Evolutionary conservation across 2,797 vertebrate genomes (phyloP).

Genomic region (Gobionotothen gibberifrons): DNA sequence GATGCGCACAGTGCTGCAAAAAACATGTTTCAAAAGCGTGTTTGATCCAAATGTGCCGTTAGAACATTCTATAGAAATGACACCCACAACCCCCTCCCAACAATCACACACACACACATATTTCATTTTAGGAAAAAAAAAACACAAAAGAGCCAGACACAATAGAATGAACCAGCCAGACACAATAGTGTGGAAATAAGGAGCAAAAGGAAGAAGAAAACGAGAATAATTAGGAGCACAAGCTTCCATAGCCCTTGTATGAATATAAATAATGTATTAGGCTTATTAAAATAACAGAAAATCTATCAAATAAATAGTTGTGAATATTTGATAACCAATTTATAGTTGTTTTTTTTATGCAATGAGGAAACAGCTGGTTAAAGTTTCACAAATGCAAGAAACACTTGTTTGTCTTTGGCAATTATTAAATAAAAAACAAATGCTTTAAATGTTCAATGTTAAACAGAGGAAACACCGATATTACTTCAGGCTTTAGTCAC

Average conservation of each 20-base stretch:
- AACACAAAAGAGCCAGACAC: slow-evolving; percentile 62
- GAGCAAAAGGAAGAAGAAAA: slow-evolving; percentile 25
- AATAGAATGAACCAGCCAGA: slow-evolving; percentile 56
- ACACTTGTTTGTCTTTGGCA: background rate
- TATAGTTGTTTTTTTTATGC: background rate
- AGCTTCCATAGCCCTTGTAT: background rate
- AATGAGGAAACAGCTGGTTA: background rate
- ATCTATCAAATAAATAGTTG: background rate
- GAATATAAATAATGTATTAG: slow-evolving; percentile 22
- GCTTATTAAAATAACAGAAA: slow-evolving; percentile 7
- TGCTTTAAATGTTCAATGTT: background rate
- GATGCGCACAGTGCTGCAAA: background rate
- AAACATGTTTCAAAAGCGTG: slow-evolving; percentile 11
- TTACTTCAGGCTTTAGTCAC: background rate
- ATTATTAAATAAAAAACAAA: background rate
- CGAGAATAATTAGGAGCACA: slow-evolving; percentile 13
- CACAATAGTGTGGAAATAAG: slow-evolving; percentile 43
- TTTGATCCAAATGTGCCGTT: slow-evolving; percentile 49
- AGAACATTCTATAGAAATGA: slow-evolving; percentile 32
- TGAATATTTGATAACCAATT: slow-evolving; percentile 8
- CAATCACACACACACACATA: slow-evolving; percentile 10
- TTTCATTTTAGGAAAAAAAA: slow-evolving; percentile 11
- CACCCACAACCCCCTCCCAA: slow-evolving; percentile 7
- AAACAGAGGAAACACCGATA: too few relatives aligned
- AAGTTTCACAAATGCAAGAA: slow-evolving; percentile 2